Evolutionary conservation across 2,888 invertebrate species (phyloP).

Genomic region (Himalopsyche anomala): DNA sequence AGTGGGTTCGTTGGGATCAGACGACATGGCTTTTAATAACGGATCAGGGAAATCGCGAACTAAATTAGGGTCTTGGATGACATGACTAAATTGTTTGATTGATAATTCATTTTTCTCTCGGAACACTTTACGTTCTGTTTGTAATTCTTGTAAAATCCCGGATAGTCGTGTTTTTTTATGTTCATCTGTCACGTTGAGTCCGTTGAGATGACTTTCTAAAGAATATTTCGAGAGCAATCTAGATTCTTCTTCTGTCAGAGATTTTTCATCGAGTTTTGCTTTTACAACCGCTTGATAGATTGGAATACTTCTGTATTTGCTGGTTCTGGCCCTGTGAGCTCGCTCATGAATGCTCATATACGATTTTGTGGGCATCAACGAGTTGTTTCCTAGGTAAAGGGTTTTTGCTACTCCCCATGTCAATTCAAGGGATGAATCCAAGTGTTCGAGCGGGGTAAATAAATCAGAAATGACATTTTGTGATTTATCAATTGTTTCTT

Average conservation of each 20-base stretch:
- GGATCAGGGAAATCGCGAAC: slow-evolving; percentile 86
- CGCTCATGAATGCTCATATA: slow-evolving; percentile 89
- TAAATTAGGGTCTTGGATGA: slow-evolving; percentile 80
- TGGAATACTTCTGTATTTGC: slow-evolving; percentile 83
- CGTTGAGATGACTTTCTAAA: slow-evolving; percentile 90
- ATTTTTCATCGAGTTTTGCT: slow-evolving; percentile 73
- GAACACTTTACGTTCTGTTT: slow-evolving; percentile 79
- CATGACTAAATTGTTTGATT: slow-evolving; percentile 81
- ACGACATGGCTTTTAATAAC: slow-evolving; percentile 81
- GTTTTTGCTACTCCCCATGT: slow-evolving; percentile 93
- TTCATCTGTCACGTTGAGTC: slow-evolving; percentile 80
- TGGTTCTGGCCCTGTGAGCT: slow-evolving; percentile 83
- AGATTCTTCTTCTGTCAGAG: slow-evolving; percentile 79
- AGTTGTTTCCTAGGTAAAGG: slow-evolving; percentile 87
- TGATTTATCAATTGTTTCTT: slow-evolving; percentile 75
- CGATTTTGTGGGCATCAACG: slow-evolving; percentile 86
- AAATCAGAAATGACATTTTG: slow-evolving; percentile 82
- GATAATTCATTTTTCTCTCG: slow-evolving; percentile 82
- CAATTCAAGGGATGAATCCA: slow-evolving; percentile 84
- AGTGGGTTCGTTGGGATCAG: slow-evolving; percentile 77
- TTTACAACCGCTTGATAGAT: slow-evolving; percentile 84
- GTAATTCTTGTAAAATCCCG: slow-evolving; percentile 75
- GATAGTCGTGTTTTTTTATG: slow-evolving; percentile 73
- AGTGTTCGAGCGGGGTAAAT: slow-evolving; percentile 85
- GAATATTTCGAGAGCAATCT: slow-evolving; percentile 86